Conservation (phyloP, 2,888 invertebrate genomes). For the Teleiodes luculella region DNA sequence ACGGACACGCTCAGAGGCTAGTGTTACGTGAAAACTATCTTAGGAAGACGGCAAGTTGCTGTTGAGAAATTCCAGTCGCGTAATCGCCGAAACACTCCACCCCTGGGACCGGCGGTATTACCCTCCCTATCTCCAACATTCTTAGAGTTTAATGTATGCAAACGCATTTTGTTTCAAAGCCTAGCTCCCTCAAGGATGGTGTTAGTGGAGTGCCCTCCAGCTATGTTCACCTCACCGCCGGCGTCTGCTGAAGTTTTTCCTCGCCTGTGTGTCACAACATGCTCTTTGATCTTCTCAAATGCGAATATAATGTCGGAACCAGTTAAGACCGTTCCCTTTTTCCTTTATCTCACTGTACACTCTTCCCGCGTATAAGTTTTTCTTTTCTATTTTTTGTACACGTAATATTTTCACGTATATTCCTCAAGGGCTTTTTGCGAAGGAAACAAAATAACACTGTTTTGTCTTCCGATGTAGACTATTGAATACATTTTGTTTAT, state of each 20-base stretch:
- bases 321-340: constrained; percentile 61
- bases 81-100: constrained; percentile 75
- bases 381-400: constrained; percentile 32
- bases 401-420: constrained; percentile 47
- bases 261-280: constrained; percentile 64
- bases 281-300: constrained; percentile 76
- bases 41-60: constrained; percentile 59
- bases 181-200: constrained; percentile 69
- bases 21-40: constrained; percentile 74
- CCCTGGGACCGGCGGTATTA: constrained; percentile 56
- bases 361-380: constrained; percentile 45
- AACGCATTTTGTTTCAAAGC: constrained; percentile 79
- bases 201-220: constrained; percentile 67
- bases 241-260: constrained; percentile 57
- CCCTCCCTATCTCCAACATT: constrained; percentile 74
- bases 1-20: constrained; percentile 67
- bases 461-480: constrained; percentile 52
- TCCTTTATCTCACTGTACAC: constrained; percentile 55
- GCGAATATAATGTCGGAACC: constrained; percentile 74
- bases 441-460: constrained; percentile 54
- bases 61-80: constrained; percentile 71
- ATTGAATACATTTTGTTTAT: constrained; percentile 54
- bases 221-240: constrained; percentile 53
- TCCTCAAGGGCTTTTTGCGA: constrained; percentile 48
- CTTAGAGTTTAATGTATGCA: constrained; percentile 79